Evolutionary conservation across 2,113 vertebrate species (phyloP).

Genomic region (Blennius ocellaris): DNA sequence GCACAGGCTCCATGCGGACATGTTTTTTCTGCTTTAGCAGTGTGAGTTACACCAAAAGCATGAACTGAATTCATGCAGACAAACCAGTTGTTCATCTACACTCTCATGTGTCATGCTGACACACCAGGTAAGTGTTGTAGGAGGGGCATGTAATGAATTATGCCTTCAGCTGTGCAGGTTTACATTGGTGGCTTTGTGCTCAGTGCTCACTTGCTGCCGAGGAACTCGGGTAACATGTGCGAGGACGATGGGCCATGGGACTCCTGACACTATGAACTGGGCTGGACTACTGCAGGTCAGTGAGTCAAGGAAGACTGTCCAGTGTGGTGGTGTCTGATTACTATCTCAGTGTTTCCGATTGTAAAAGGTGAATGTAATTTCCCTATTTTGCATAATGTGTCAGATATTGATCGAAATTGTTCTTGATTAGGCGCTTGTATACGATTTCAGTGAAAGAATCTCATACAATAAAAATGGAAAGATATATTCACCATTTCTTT

Average conservation of each 20-base stretch:
- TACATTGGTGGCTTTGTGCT: constrained; percentile 34
- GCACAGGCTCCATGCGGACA: not conserved
- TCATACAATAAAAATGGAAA: no score
- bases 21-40: not conserved
- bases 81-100: constrained; percentile 53
- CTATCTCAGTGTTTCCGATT: constrained; percentile 14
- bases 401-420: no score
- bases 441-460: no score
- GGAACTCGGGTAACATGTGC: constrained; percentile 62
- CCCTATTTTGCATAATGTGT: no score
- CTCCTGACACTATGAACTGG: constrained; percentile 75
- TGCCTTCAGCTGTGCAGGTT: constrained; percentile 57
- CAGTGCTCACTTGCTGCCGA: constrained; percentile 39
- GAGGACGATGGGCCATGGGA: constrained; percentile 69
- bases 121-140: constrained; percentile 47
- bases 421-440: no score
- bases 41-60: not conserved
- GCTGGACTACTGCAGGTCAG: constrained; percentile 80
- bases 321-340: constrained; percentile 20
- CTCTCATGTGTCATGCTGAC: constrained; percentile 33
- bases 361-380: not conserved
- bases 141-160: constrained; percentile 63
- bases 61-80: constrained; percentile 20
- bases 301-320: constrained; percentile 35
- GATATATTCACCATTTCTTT: not conserved